Percentiles rank a stretch among this genome's conserved stretches.
phyloP scores from a whole-genome alignment of 2,888 invertebrate species.

The Smittia aterrima region DNA sequence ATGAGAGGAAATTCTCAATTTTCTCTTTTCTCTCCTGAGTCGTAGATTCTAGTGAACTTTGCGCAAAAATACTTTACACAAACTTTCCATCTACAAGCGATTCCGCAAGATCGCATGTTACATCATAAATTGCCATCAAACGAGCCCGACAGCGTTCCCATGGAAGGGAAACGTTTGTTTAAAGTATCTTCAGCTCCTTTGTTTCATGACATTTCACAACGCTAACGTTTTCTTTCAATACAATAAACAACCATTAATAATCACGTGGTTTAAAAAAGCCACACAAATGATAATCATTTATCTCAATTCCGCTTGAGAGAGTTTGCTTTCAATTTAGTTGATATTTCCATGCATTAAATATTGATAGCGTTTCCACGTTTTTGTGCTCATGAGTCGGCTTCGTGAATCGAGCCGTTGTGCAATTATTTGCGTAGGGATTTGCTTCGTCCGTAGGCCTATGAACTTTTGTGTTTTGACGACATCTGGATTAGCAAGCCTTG shows the following conservation, averaged over 20 bases:
- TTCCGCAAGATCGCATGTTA: background rate
- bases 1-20: background rate
- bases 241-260: conserved; percentile 34
- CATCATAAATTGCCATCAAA: background rate
- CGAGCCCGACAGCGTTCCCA: background rate
- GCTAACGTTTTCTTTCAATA: background rate
- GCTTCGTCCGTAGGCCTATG: background rate
- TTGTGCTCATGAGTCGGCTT: background rate
- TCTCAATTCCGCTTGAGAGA: conserved; percentile 39
- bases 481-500: background rate
- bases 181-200: background rate
- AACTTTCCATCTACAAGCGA: background rate
- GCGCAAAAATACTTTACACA: background rate
- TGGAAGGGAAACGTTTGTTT: background rate
- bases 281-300: conserved; percentile 41
- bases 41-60: background rate
- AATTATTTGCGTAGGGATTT: conserved; percentile 10
- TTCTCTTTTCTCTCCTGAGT: background rate
- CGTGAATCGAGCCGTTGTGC: background rate
- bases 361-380: background rate
- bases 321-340: conserved; percentile 15
- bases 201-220: background rate
- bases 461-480: background rate
- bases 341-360: conserved; percentile 21
- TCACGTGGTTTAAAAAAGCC: conserved; percentile 36